Percentiles rank a stretch among this genome's conserved stretches.
Evolutionary conservation across 2,113 vertebrate genomes (phyloP).

Genomic region (Tyto alba): DNA sequence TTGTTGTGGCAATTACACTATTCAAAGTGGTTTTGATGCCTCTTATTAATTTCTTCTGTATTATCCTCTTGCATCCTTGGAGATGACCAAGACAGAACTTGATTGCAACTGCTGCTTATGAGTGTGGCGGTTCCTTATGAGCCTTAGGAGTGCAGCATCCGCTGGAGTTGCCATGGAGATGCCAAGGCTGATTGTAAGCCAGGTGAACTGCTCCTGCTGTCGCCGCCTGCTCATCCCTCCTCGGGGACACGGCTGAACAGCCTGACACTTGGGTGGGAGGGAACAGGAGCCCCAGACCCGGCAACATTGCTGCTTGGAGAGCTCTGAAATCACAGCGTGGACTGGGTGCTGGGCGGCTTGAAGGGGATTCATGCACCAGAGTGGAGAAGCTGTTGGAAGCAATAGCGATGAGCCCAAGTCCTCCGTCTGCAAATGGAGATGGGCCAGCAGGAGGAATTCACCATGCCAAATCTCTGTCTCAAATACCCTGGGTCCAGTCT

Average conservation of each 20-base stretch:
- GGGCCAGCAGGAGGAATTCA: background rate
- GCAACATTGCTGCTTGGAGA: background rate
- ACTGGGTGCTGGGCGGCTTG: background rate
- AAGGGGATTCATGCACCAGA: background rate
- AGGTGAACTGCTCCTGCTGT: background rate
- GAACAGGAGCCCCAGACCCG: background rate
- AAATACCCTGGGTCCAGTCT: background rate
- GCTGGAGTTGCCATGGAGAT: conserved; percentile 67
- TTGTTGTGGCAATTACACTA: background rate
- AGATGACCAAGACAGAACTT: conserved; percentile 24
- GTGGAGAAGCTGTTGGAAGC: background rate
- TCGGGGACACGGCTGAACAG: background rate
- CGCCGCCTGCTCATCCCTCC: background rate
- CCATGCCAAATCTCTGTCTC: background rate
- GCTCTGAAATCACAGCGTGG: background rate
- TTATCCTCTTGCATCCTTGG: background rate
- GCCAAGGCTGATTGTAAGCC: conserved; percentile 1
- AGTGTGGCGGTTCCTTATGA: background rate
- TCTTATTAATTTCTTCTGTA: background rate
- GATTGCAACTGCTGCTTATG: background rate
- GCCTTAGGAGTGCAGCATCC: conserved; percentile 5
- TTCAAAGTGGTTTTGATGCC: background rate
- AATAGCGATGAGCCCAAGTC: accelerated
- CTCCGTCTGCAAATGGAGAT: background rate
- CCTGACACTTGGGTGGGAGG: background rate